phyloP scores from a whole-genome alignment of 2,888 invertebrate genomes.

The Spodoptera picta region DNA sequence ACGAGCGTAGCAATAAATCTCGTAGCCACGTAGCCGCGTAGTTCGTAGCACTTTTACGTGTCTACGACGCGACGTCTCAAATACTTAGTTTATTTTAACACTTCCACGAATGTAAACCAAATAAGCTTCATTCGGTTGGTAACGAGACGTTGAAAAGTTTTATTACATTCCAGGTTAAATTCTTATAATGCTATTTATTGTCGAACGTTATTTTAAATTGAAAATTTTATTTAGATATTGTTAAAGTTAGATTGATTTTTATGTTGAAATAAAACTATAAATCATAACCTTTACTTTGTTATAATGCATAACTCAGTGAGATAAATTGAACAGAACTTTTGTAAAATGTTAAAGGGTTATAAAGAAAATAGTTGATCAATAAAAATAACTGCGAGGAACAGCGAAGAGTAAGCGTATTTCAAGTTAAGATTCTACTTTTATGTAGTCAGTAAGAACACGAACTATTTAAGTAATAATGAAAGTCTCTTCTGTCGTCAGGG shows the following conservation, averaged over 20 bases:
- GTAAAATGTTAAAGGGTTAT: neutral
- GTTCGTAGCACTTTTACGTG: conserved; percentile 59
- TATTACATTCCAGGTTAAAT: conserved; percentile 22
- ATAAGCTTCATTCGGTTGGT: conserved; percentile 43
- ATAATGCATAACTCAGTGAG: too few species aligned
- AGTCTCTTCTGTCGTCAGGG: conserved; percentile 21
- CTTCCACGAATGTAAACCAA: conserved; percentile 41
- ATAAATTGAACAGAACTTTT: neutral
- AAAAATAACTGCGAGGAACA: conserved; percentile 6
- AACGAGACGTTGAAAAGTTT: conserved; percentile 44
- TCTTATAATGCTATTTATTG: neutral
- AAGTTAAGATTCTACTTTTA: conserved; percentile 19
- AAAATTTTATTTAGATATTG: too few species aligned
- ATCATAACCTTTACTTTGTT: neutral
- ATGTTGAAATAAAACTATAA: neutral
- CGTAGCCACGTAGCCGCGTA: conserved; percentile 64
- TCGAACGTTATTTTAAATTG: neutral
- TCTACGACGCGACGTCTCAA: conserved; percentile 56
- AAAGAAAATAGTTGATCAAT: conserved; percentile 2
- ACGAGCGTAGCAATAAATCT: conserved; percentile 73
- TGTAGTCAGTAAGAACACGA: conserved; percentile 16
- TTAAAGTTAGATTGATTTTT: too few species aligned
- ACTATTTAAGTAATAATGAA: conserved; percentile 46
- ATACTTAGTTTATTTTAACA: conserved; percentile 60
- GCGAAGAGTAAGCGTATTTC: conserved; percentile 25